Evolutionary conservation across 2,113 vertebrate species (phyloP).

Genomic region (Catharus bicknelli): DNA sequence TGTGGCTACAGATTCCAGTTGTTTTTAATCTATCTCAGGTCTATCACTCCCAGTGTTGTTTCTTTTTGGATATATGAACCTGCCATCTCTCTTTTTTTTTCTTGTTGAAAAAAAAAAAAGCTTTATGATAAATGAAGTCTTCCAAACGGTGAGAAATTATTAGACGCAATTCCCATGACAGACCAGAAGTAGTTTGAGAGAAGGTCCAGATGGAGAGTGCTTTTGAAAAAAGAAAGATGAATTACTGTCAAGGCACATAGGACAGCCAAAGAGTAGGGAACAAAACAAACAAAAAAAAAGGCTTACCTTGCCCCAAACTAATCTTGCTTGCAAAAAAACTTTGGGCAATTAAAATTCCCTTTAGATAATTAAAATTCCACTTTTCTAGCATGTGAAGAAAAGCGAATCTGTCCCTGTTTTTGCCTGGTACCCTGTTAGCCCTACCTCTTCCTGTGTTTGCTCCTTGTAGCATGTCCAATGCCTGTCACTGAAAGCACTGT

Average conservation of each 20-base stretch:
- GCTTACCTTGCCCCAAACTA: not conserved
- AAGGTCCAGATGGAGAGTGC: not conserved
- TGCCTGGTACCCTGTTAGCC: not conserved
- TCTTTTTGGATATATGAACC: not conserved
- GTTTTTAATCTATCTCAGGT: not conserved
- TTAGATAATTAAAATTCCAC: not conserved
- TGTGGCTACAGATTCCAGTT: not conserved
- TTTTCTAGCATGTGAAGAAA: not conserved
- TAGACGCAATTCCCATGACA: not conserved
- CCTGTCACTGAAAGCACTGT: not conserved
- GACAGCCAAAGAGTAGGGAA: not conserved
- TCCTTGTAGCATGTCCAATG: not conserved
- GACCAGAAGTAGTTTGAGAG: not conserved
- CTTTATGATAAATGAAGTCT: not conserved
- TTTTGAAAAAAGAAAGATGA: not conserved
- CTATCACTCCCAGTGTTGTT: not conserved
- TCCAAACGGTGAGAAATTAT: constrained; percentile 2
- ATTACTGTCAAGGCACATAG: not conserved
- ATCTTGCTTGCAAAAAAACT: not conserved
- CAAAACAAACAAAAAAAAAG: not conserved
- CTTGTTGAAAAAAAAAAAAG: not conserved
- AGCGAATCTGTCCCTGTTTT: not conserved
- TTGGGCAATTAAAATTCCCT: not conserved
- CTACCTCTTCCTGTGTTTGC: not conserved
- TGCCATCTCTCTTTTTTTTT: not conserved